Conservation (phyloP, 2,113 vertebrate species). For the Anguilla rostrata region DNA sequence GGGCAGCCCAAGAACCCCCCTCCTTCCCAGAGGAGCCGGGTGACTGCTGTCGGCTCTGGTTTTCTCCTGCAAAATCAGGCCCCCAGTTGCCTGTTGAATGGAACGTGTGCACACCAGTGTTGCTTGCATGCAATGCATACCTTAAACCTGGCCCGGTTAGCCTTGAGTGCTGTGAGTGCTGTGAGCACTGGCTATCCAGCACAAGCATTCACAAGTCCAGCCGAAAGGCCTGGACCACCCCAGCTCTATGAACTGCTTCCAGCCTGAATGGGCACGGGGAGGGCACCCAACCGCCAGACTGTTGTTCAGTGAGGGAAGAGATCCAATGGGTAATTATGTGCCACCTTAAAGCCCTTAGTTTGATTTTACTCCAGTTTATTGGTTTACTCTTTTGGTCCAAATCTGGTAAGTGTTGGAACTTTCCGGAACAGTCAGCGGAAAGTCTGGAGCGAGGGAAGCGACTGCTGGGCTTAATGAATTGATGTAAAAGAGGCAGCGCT, state of each 20-base stretch:
- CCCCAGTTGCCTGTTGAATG: background rate
- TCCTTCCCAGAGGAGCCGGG: background rate
- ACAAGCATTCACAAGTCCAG: too few relatives aligned
- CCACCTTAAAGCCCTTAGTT: too few relatives aligned
- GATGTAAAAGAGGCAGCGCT: background rate
- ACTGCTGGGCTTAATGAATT: background rate
- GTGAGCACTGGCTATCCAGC: too few relatives aligned
- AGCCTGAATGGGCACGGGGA: too few relatives aligned
- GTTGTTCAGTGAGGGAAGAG: background rate
- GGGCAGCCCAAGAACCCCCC: background rate
- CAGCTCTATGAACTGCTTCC: too few relatives aligned
- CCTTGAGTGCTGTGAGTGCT: too few relatives aligned
- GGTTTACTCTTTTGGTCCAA: background rate
- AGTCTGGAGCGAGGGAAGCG: background rate
- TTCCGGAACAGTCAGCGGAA: background rate
- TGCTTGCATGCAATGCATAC: too few relatives aligned
- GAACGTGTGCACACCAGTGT: background rate
- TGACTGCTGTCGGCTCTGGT: background rate
- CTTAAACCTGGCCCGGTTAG: too few relatives aligned
- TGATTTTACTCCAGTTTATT: background rate
- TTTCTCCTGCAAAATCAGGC: background rate
- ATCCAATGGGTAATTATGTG: background rate
- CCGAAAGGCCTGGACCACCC: too few relatives aligned
- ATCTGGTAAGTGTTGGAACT: background rate
- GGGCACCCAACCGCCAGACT: background rate